Conservation (phyloP, 2,888 invertebrate species). For the Heliconius hortense region DNA sequence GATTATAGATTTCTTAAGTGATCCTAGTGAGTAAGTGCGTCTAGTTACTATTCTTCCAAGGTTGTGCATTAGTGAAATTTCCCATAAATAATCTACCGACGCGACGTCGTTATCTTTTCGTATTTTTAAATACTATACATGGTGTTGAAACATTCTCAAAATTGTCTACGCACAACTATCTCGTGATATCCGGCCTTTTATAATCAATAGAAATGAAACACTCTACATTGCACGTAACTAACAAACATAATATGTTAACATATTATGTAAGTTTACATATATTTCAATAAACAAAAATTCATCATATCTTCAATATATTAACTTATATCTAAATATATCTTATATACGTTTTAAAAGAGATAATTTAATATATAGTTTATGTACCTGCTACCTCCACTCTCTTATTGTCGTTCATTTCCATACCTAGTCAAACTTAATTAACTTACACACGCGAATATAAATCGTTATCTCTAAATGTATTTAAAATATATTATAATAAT, state of each 20-base stretch:
- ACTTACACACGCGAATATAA: too few relatives aligned
- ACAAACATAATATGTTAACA: neutral
- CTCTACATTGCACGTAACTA: constrained; percentile 50
- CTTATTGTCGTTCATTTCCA: too few relatives aligned
- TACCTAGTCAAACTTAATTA: too few relatives aligned
- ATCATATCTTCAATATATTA: constrained; percentile 4
- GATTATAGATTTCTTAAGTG: constrained; percentile 72
- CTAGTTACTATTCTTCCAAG: constrained; percentile 81
- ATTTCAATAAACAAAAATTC: neutral
- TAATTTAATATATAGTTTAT: too few relatives aligned
- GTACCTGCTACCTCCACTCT: too few relatives aligned
- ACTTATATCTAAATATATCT: too few relatives aligned
- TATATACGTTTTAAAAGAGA: too few relatives aligned
- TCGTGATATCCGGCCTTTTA: constrained; percentile 66
- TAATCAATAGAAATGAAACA: constrained; percentile 52
- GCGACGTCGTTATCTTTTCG: constrained; percentile 47
- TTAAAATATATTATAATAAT: neutral
- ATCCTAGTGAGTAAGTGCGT: constrained; percentile 76
- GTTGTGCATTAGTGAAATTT: constrained; percentile 81
- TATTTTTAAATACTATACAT: constrained; percentile 64
- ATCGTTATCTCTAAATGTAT: neutral
- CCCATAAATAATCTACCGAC: constrained; percentile 50
- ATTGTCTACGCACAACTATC: constrained; percentile 77
- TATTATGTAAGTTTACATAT: neutral
- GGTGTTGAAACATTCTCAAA: constrained; percentile 59